phyloP scores from a whole-genome alignment of 2,888 invertebrate genomes.

The Cataglyphis albicans region DNA sequence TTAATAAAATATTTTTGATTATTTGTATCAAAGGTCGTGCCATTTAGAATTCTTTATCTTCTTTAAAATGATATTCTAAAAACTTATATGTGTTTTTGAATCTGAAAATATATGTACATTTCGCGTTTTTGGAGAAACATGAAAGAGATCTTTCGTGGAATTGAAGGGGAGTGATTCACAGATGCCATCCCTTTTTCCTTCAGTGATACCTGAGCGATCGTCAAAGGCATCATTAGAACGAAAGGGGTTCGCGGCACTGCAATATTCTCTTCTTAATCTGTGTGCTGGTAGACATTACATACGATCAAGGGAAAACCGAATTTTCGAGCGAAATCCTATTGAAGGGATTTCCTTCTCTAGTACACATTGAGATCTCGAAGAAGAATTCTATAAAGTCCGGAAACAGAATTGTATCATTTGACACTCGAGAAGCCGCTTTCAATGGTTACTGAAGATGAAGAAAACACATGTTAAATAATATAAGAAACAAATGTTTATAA shows the following conservation, averaged over 20 bases:
- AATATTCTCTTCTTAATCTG: constrained; percentile 63
- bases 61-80: constrained; percentile 1
- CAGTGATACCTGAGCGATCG: constrained; percentile 56
- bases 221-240: constrained; percentile 57
- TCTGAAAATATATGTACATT: neutral
- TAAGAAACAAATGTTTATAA: neutral
- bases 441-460: neutral
- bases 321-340: constrained; percentile 46
- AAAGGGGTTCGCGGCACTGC: constrained; percentile 54
- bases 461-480: neutral
- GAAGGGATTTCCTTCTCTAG: neutral
- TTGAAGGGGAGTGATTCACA: constrained; percentile 29
- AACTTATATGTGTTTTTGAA: neutral
- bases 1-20: constrained; percentile 3
- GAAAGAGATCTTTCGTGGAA: constrained; percentile 26
- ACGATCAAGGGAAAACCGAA: constrained; percentile 61
- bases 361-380: constrained; percentile 19
- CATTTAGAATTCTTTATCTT: neutral
- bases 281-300: constrained; percentile 58
- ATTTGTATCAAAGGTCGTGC: neutral
- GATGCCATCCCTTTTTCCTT: constrained; percentile 39
- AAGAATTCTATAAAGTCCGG: constrained; percentile 1
- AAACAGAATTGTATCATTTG: constrained; percentile 14
- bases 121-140: neutral
- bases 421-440: constrained; percentile 20